Conservation (phyloP, 2,797 vertebrate species). For the Rousettus madagascariensis region DNA sequence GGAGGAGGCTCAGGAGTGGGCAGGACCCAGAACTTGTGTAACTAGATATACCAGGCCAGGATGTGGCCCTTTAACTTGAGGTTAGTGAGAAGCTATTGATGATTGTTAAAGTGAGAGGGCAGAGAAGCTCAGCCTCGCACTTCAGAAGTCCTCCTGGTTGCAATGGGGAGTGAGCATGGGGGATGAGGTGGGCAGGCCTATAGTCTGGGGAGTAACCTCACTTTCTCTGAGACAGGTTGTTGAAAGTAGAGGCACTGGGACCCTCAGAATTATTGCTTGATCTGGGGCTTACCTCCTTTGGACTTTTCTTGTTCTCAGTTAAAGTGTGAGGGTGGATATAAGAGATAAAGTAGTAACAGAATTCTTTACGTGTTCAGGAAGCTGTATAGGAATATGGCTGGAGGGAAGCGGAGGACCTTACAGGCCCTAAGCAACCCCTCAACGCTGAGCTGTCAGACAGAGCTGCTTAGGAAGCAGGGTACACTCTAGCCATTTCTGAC, state of each 20-base stretch:
- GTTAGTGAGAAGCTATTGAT: neutral
- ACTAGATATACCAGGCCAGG: neutral
- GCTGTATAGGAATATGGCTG: neutral
- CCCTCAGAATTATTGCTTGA: neutral
- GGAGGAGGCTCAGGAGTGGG: neutral
- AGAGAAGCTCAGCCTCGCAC: neutral
- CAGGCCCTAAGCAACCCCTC: accelerated
- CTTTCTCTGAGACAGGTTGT: neutral
- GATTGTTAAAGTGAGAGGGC: neutral
- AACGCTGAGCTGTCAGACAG: neutral
- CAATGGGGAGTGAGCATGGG: neutral
- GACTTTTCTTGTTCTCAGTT: neutral
- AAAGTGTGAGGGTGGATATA: neutral
- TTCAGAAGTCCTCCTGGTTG: neutral
- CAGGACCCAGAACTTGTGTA: neutral
- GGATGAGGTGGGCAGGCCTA: accelerated
- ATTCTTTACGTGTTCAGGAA: neutral
- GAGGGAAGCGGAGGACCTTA: neutral
- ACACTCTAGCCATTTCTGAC: accelerated
- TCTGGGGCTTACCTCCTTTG: neutral
- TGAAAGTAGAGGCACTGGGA: neutral
- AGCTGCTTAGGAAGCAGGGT: neutral
- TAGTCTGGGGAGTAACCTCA: neutral
- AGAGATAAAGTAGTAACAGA: neutral
- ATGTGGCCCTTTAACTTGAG: neutral